Evolutionary conservation across 1,140 invertebrate genomes (phyloP).

Genomic region (Propsilocerus akamusi): DNA sequence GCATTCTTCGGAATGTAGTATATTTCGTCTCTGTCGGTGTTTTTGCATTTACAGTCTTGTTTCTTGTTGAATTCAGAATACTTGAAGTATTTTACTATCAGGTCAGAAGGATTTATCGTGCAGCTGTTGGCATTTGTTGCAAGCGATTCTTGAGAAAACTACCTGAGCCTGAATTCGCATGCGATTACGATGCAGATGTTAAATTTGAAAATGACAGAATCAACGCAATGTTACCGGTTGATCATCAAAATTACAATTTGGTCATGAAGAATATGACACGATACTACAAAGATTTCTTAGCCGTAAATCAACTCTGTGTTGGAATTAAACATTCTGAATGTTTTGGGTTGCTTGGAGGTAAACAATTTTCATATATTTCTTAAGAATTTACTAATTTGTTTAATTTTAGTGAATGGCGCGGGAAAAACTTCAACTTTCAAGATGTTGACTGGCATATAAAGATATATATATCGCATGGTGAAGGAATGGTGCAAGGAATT

Average conservation of each 20-base stretch:
- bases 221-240: not conserved
- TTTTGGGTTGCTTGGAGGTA: slow-evolving; percentile 63
- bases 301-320: slow-evolving; percentile 42
- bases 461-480: slow-evolving; percentile 30
- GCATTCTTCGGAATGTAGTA: slow-evolving; percentile 15
- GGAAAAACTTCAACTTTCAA: slow-evolving; percentile 73
- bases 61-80: slow-evolving; percentile 14
- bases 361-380: no score
- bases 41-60: slow-evolving; percentile 10
- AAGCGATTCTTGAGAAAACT: not conserved
- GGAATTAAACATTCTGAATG: slow-evolving; percentile 36
- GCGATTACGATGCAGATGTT: not conserved
- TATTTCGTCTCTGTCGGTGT: slow-evolving; percentile 12
- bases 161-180: not conserved
- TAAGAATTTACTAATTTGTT: no score
- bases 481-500: slow-evolving; percentile 31
- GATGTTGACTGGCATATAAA: slow-evolving; percentile 83
- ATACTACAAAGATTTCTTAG: slow-evolving; percentile 33
- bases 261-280: slow-evolving; percentile 31
- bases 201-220: slow-evolving; percentile 6
- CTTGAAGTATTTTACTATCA: slow-evolving; percentile 7
- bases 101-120: slow-evolving; percentile 8
- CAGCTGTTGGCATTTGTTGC: not conserved
- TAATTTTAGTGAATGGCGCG: slow-evolving; percentile 61
- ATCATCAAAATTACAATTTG: slow-evolving; percentile 9